Base-by-base conservation (phyloP, 92 coral and sea anemone species). In the Siderastrea radians region DNA sequence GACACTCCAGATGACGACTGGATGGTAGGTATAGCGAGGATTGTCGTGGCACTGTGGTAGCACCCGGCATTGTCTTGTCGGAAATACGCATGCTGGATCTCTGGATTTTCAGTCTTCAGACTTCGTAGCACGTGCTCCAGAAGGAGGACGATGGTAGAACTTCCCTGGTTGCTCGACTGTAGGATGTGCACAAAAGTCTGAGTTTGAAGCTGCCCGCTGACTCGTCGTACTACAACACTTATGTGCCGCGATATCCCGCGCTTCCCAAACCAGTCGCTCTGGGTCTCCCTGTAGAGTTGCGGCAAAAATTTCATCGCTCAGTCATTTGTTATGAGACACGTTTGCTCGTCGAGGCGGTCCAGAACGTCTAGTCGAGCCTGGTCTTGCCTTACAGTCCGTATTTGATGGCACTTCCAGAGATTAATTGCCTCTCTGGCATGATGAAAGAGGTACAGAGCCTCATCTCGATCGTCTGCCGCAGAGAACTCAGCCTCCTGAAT, bases 61-160 rank as follows among this genome's bases (percentile, higher is more conserved):
- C 90, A 86, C 13, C 90, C 84, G 9, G 84, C 78, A 75, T 78
- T 86, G 76, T 85, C 89, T 19, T 83, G 87, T 14, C 80, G 72
- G 3, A 83, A 73, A 17, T 72, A 70, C 3, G 60, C 80, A 3
- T 38, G 7, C 57, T 73, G 48, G 71, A 72, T 83, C 68, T 60
- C 80, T 2, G 80, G 80, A 67, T 83, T 45, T 8, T 47, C 68
- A 8, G 60, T 83, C 87, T 84, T 83, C 61, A 84, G 81, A 47
- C 73, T 84, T 4, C 81, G 74, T 59, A 84, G 53, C 17, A 58
- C 60, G 17, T 84, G 81, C n/a, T 84, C 88, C 81, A 84, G 45
- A 43, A 84, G 73, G 63, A 73, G 68, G 63, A 73, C 61, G 48
- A 84, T 73, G 17, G 81, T 59, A 9, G 73, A 7, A 15, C 88